Evolutionary conservation across 2,888 invertebrate genomes (phyloP), one percentile per base, ranked within the genome.

Genomic region (Deilephila porcellus): DNA sequence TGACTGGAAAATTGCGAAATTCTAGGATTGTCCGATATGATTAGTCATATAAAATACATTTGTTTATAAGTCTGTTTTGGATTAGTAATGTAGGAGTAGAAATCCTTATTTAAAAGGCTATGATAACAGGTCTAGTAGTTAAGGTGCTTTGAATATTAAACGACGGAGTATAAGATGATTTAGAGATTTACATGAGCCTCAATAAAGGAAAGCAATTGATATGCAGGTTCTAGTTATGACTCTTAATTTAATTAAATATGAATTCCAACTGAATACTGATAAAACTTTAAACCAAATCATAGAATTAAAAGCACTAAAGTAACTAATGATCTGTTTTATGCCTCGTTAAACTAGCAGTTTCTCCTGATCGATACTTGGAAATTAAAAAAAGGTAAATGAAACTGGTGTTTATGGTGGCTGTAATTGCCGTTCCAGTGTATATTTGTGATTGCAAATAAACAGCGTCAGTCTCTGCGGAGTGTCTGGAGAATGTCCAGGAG

Each of bases 381-480:
- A 60, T 25, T 25, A 60, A 60, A 60, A n/a, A 60, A 60, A 5
- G 2, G 17, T 60, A 32, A 29, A 19, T 19, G 4, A 8, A 20
- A 20, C n/a, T 64, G 37, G 37, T 37, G 7, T 37, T 64, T 37
- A 64, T 20, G 34, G 64, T 20, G 20, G 17, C 11, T 11, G 25
- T 64, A 64, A 32, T 45, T 64, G 64, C n/a, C 4, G 11, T n/a
- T 56, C 7, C 37, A 37, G 19, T 63, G 5, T 64, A 45, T 64
- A 37, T 64, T 64, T 64, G 64, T 37, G n/a, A 19, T 19, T 37
- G 34, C 62, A 63, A 63, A 63, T 63, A n/a, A 19, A 19, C 62
- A 6, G 34, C 32, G 62, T 34, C n/a, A 7, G 34, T 63, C 32
- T 63, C n/a, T 34, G 60, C 32, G 17, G 7, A 64, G n/a, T 64